Evolutionary conservation across 2,113 vertebrate species (phyloP), one percentile per base, ranked within the genome.

Genomic region (Echinops telfairi): DNA sequence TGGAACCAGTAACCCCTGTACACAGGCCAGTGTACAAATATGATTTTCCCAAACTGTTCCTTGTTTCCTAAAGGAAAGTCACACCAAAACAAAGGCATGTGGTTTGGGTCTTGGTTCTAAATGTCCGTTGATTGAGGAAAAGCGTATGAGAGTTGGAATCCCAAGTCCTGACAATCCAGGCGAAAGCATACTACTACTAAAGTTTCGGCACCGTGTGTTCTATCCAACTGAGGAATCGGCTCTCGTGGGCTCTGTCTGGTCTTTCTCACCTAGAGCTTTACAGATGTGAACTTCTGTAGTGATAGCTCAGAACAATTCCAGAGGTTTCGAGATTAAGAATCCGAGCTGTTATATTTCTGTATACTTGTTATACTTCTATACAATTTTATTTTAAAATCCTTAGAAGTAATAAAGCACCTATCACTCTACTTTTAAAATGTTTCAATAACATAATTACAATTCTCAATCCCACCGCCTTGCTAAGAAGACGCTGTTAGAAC

Each of bases 391-490:
- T 90, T 29, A 71, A 86, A 78, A 58, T 83, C 38, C 6, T 81
- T 80, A 81, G 71, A 94, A 90, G n/a, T 71, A 66, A 82, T 82
- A 79, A 79, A 81, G 2, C 14, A 90, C 20, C 9, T 64, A 15
- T 75, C 27, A 84, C 40, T 85, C 86, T 82, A 53, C 31, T 76
- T 95, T 93, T 93, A 87, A 93, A 89, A 86, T 93, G 43, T 62
- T 85, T 62, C 75, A 62, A 17, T 58, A 75, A 8, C 29, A 53
- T 2, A 53, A 11, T 53, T 53, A 11, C 47, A 53, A 53, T 10
- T 71, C 38, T 66, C 23, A n/a, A 62, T 23, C 1, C 23, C 9
- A 53, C 47, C 47, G 5, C 47, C 47, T 53, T 53, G 47, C 31
- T 79, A 79, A 89, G 23, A 62, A 95, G 71, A 89, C 43, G 9